Evolutionary conservation across 2,888 invertebrate genomes (phyloP), one percentile per base, ranked within the genome.

Genomic region (Cybosia mesomella): DNA sequence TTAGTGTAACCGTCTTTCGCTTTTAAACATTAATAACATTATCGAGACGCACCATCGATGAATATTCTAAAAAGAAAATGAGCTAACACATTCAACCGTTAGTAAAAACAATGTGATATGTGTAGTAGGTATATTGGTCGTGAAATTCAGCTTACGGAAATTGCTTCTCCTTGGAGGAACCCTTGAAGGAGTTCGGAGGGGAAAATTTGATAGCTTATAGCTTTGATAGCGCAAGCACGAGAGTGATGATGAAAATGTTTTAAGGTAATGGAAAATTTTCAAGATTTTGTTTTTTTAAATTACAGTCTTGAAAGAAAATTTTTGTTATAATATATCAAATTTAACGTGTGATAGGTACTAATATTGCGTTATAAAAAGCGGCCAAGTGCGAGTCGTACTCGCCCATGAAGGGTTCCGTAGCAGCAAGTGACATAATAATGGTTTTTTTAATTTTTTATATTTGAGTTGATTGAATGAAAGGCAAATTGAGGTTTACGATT

Each of bases 81-180:
- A 81, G 86, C 84, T 85, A 87, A 87, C 88, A 85, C 79, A 81
- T 83, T 83, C 75, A 78, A 72, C 83, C 83, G 82, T 87, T 85
- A 88, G 83, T 82, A 81, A 77, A 87, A 89, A 91, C 90, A 91
- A 88, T 87, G 89, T 89, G 87, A 90, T 87, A 88, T 87, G 87
- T 87, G 88, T 86, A 90, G 86, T 83, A 85, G 76, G 89, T 91
- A 91, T 90, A 90, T 90, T 85, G 91, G 89, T 92, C 91, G 91
- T 93, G 92, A 93, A 94, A 93, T 90, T 92, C 87, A 89, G 90
- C 91, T 94, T 92, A 92, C 89, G 93, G 91, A 93, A 93, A 95
- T 94, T 94, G 93, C 92, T 89, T 88, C 87, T 87, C 83, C 82
- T 86, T 84, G 80, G 82, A 88, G 87, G 87, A 91, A 89, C 88